Percentiles rank a stretch among this genome's conserved stretches.
phyloP scores from a whole-genome alignment of 2,797 vertebrate genomes.

The Danionella dracula region DNA sequence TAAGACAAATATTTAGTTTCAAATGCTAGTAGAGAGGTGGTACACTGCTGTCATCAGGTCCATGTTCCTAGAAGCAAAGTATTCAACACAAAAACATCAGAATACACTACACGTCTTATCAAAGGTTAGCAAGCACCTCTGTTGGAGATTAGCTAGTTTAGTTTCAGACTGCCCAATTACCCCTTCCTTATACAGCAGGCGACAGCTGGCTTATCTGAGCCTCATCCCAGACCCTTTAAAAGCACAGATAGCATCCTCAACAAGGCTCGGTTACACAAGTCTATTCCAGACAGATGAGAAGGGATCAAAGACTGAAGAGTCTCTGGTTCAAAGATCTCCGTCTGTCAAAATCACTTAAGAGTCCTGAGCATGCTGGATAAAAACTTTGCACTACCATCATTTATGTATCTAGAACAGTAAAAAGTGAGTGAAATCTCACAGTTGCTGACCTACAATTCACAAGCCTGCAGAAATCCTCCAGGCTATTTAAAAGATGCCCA shows the following conservation, averaged over 20 bases:
- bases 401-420: background rate
- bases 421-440: background rate
- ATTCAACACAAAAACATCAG: background rate
- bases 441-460: background rate
- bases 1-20: background rate
- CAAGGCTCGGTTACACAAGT: background rate
- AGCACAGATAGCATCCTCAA: background rate
- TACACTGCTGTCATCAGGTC: background rate
- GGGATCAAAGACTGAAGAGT: background rate
- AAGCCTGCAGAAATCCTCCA: background rate
- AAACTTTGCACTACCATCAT: background rate
- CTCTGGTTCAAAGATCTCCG: conserved; percentile 1
- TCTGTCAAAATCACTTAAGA: conserved; percentile 3
- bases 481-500: conserved; percentile 79
- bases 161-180: background rate
- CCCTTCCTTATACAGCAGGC: background rate
- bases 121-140: background rate
- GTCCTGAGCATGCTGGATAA: background rate
- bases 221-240: background rate
- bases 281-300: conserved; percentile 22
- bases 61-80: conserved; percentile 9
- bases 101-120: background rate
- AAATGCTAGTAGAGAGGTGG: background rate
- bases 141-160: background rate
- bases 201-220: background rate